These are phyloP conservation scores for Oreochromis grahami DNA, from an alignment of 2,797 vertebrate genomes.

Conservation along the genomic window DNA sequence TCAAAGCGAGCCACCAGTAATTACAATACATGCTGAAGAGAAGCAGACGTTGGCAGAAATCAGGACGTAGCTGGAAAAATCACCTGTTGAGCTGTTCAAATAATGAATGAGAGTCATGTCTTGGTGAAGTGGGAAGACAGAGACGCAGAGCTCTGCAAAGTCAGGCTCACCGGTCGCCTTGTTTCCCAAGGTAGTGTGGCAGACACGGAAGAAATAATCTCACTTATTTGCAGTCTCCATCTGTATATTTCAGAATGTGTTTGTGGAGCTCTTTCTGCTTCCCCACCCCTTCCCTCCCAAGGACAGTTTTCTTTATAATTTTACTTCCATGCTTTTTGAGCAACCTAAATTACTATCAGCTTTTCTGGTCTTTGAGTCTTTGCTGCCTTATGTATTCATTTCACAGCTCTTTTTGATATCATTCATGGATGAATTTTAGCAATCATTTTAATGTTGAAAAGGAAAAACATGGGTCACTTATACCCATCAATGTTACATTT, in stretches of 20 bases:
- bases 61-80: slow-evolving; percentile 72
- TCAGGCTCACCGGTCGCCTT: slow-evolving; percentile 60
- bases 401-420: neutral
- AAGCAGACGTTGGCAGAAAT: slow-evolving; percentile 58
- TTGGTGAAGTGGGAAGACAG: slow-evolving; percentile 32
- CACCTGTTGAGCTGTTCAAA: slow-evolving; percentile 75
- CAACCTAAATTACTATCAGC: slow-evolving; percentile 27
- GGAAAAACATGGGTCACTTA: neutral
- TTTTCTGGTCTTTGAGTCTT: neutral
- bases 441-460: neutral
- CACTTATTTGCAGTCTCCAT: slow-evolving; percentile 46
- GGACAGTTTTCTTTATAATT: slow-evolving; percentile 40
- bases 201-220: slow-evolving; percentile 47
- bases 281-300: neutral
- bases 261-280: slow-evolving; percentile 21
- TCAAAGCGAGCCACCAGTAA: slow-evolving; percentile 71
- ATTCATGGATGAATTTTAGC: neutral
- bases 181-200: slow-evolving; percentile 59
- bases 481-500: neutral
- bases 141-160: slow-evolving; percentile 37
- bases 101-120: slow-evolving; percentile 68
- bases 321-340: slow-evolving; percentile 9
- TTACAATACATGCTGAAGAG: slow-evolving; percentile 72
- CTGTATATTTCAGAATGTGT: slow-evolving; percentile 45
- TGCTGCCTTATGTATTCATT: neutral